Conservation (phyloP, 2,888 invertebrate genomes). For the Drosophila kambysellisi region DNA sequence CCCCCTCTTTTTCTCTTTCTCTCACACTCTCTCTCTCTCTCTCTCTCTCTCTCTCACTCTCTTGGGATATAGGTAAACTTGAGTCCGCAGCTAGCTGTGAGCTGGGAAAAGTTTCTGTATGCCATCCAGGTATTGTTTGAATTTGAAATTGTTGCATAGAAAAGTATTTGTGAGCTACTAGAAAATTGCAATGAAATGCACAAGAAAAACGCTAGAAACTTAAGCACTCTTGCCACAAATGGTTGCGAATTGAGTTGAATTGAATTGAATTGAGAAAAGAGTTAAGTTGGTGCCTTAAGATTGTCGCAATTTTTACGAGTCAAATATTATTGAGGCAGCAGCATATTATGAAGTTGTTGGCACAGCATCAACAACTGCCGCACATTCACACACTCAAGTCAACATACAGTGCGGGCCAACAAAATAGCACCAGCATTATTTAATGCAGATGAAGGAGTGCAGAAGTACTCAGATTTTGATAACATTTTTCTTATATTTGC, state of each 20-base stretch:
- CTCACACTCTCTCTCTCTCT: not conserved
- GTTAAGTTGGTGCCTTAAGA: not conserved
- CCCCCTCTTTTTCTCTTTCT: not conserved
- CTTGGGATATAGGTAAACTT: not conserved
- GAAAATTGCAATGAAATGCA: not conserved
- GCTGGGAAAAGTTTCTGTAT: not conserved
- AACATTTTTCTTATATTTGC: too few relatives aligned
- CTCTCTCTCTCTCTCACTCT: not conserved
- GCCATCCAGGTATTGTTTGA: not conserved
- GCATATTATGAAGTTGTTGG: slow-evolving; percentile 32
- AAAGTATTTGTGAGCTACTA: not conserved
- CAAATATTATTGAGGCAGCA: slow-evolving; percentile 11
- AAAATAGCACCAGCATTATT: not conserved
- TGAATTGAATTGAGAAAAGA: not conserved
- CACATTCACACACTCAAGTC: not conserved
- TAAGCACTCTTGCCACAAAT: not conserved
- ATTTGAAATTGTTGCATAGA: not conserved
- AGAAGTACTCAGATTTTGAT: too few relatives aligned
- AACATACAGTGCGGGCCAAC: not conserved
- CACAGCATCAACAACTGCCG: slow-evolving; percentile 19
- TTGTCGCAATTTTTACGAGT: not conserved
- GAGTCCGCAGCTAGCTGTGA: not conserved
- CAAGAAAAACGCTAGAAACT: not conserved
- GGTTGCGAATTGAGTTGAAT: not conserved
- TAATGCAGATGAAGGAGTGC: not conserved